These are phyloP conservation scores for Rhinogobio ventralis DNA, from an alignment of 2,797 vertebrate genomes.

Conservation along the genomic window DNA sequence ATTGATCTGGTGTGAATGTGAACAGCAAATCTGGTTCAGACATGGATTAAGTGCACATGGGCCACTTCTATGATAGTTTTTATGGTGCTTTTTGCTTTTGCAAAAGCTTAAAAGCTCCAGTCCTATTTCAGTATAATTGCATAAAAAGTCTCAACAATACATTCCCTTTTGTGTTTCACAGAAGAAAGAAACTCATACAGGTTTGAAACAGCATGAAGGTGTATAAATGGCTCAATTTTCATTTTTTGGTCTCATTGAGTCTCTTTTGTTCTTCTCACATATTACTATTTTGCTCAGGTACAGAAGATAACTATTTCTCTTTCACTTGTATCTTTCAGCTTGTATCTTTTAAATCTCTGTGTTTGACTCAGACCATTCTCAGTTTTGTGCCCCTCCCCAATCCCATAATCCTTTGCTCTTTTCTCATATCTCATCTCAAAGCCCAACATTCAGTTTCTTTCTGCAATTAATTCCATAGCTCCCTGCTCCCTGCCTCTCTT, in stretches of 20 bases:
- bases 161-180: not conserved
- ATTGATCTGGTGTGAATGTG: constrained; percentile 7
- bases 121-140: not conserved
- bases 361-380: constrained; percentile 48
- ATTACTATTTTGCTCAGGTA: constrained; percentile 1
- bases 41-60: not conserved
- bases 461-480: constrained; percentile 68
- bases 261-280: constrained; percentile 1
- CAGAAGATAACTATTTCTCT: not conserved
- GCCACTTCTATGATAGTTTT: not conserved
- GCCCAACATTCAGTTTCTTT: constrained; percentile 60
- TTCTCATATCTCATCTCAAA: constrained; percentile 63
- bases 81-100: not conserved
- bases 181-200: not conserved
- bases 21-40: not conserved
- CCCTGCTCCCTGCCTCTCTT: constrained; percentile 27
- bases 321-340: constrained; percentile 16
- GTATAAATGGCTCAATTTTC: not conserved
- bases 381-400: constrained; percentile 53
- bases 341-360: constrained; percentile 13
- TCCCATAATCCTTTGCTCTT: constrained; percentile 61
- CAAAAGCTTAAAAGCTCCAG: not conserved
- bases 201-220: not conserved
- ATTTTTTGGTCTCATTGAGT: not conserved
- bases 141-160: not conserved